Evolutionary conservation across 2,113 vertebrate species (phyloP), one percentile per base, ranked within the genome.

Genomic region (Illadopsis cleaveri): DNA sequence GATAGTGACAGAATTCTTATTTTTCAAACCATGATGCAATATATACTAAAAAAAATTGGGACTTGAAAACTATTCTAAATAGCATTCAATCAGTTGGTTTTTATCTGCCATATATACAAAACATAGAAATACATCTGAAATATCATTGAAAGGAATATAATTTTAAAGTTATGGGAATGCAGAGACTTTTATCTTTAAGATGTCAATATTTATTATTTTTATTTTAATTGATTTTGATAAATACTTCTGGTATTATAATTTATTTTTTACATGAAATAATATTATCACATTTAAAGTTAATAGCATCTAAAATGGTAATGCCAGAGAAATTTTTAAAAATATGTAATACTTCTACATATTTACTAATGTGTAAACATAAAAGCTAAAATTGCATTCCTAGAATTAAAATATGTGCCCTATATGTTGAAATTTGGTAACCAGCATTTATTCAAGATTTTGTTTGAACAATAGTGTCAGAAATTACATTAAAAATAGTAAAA

Each of bases 301-400:
- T 31, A 47, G 4, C 8, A 50, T 10, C 3, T 50, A 40, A 71
- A 66, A 31, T 38, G 3, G 12, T 24, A 42, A 37, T 25, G 10
- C 0, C 19, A 81, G 15, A 28, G 6, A 62, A 23, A 72, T 28
- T 38, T 45, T 44, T n/a, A 22, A 88, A 53, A 27, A 23, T 38
- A 50, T 23, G 6, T 37, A 53, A 15, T 48, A 38, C 5, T 35
- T 30, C 8, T n/a, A 5, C 20, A 8, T 64, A 31, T 68, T 57
- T 68, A 44, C 3, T 9, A 47, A 20, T 45, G 13, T 17, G 15
- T 33, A 48, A 72, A 48, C 13, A 77, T 10, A 47, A 7, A 38
- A 0, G 0, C 0, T 31, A 35, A 38, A 4, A 10, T 27, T 45
- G 2, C 9, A 37, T 40, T 66, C 4, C 58, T 81, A n/a, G 48